These are phyloP conservation scores for Bombus pyrosoma DNA, from an alignment of 1,140 invertebrate species.

Conservation along the genomic window DNA sequence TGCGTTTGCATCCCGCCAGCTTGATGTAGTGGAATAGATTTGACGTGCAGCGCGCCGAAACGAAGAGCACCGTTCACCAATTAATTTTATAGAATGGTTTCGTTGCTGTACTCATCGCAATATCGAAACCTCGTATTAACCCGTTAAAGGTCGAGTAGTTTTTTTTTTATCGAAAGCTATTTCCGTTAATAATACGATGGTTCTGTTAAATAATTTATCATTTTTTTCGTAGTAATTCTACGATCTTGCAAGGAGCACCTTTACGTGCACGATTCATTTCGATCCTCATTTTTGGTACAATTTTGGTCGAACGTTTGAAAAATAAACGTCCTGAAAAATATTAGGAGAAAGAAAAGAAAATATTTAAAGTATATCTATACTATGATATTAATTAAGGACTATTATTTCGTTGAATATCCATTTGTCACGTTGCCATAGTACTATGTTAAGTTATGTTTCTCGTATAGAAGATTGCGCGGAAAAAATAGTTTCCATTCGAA, in stretches of 20 bases:
- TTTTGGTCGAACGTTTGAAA: no score
- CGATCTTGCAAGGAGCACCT: no score
- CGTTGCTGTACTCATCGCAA: no score
- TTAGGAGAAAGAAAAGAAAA: no score
- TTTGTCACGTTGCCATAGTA: background rate
- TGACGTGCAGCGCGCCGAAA: background rate
- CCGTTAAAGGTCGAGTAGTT: background rate
- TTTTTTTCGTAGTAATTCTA: no score
- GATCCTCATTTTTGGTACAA: no score
- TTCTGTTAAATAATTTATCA: no score
- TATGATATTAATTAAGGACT: no score
- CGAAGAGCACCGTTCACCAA: background rate
- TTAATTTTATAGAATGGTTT: constrained; percentile 16
- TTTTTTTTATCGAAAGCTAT: background rate
- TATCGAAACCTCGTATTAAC: background rate
- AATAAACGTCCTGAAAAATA: background rate
- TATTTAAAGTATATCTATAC: no score
- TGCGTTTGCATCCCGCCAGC: background rate
- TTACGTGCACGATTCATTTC: no score
- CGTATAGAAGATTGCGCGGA: background rate
- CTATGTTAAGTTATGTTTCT: background rate
- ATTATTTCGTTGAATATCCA: background rate
- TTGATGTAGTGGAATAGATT: constrained; percentile 11
- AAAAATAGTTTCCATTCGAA: background rate
- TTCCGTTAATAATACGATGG: background rate